A percentile compares a stretch with the other conserved stretches of the same genome.
Conservation (phyloP, 2,113 vertebrate genomes). For the Nesogale talazaci region DNA sequence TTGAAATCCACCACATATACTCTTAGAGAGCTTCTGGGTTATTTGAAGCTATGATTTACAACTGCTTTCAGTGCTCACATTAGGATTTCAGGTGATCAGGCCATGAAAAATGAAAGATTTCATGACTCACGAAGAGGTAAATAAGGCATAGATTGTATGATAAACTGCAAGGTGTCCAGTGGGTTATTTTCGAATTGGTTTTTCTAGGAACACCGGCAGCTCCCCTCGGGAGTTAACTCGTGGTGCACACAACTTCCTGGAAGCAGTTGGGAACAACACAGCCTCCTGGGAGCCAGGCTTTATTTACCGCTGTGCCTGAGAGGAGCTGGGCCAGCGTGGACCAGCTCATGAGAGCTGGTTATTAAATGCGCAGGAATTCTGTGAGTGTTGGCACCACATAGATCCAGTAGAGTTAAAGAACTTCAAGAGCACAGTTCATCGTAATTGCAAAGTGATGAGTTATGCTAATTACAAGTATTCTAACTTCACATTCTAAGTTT, state of each 20-base stretch:
- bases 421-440: neutral
- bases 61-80: neutral
- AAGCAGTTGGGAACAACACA: neutral
- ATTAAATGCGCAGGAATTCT: neutral
- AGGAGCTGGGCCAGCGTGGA: neutral
- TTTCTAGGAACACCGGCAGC: neutral
- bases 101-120: neutral
- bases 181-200: no score
- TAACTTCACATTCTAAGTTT: no score
- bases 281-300: rapidly evolving
- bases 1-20: neutral
- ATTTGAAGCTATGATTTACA: neutral
- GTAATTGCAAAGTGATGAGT: no score
- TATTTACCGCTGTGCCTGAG: neutral
- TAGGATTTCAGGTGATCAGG: neutral
- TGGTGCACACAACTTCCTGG: rapidly evolving
- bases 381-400: neutral
- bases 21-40: neutral
- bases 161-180: neutral
- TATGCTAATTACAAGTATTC: no score
- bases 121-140: neutral
- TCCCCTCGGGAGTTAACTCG: neutral
- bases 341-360: rapidly evolving
- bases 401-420: neutral
- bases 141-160: neutral